Base-by-base conservation (phyloP, 2,797 vertebrate genomes). In the Bovichtus variegatus region DNA sequence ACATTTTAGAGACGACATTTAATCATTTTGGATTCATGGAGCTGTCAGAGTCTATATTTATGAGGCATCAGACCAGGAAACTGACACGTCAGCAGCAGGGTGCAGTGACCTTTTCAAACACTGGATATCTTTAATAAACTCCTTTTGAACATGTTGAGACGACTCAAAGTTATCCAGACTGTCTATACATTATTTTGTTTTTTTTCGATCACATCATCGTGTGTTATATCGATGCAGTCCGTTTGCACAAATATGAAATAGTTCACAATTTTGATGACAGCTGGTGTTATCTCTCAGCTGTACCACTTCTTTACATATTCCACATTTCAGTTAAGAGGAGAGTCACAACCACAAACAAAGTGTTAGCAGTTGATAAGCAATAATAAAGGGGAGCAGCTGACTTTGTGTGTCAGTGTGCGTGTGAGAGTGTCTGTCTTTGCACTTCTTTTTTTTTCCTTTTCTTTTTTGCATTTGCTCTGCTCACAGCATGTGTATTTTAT, bases 401-500 rank as follows among this genome's bases (percentile, higher is more conserved):
- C 8, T 72, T 46, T 59, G 47, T 74, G 72, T 67, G 62, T 46
- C 12, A 76, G 55, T 62, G 65, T 68, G 57, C 25, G 47, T 41
- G 60, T 65, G 71, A 61, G 34, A 61, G 34, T 46, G 60, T 41
- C n/a, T 58, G 55, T 71, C 6, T 65, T 27, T 71, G 51, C 71
- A 43, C 25, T 31, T 43, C 31, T 58, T 61, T 73, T 68, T 68
- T n/a, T n/a, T n/a, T n/a, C n/a, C n/a, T n/a, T n/a, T n/a, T n/a
- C 59, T 46, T 31, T 21, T 11, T 3, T 34, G 57, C 46, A 67
- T 82, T 79, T 82, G 50, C 51, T 80, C 71, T 2, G 15, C 62
- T 85, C 81, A 47, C 69, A 84, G 67, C 69, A 54, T 75, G 71
- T 76, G 61, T 67, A 29, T 80, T 79, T 86, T 69, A 73, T 80